Evolutionary conservation across 1,140 invertebrate genomes (phyloP).

Genomic region (Gonioctena quinquepunctata): DNA sequence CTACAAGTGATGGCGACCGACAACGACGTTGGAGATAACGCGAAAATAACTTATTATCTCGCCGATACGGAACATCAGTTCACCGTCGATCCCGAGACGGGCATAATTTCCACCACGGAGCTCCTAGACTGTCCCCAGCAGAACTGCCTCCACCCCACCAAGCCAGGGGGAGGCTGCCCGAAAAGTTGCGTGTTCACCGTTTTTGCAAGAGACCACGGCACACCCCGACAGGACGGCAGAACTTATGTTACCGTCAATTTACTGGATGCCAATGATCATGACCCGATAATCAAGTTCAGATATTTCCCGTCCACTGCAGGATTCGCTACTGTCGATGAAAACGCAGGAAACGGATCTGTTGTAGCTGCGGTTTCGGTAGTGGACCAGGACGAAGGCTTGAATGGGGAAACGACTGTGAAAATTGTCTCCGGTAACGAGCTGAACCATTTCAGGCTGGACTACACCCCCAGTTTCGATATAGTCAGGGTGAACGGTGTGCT

Average conservation of each 20-base stretch:
- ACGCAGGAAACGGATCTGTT: conserved; percentile 83
- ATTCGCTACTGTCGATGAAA: conserved; percentile 91
- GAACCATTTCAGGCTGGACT: conserved; percentile 84
- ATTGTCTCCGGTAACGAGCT: conserved; percentile 89
- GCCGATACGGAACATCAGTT: conserved; percentile 85
- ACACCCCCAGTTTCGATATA: conserved; percentile 82
- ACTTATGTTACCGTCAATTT: conserved; percentile 95
- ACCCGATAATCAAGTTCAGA: conserved; percentile 87
- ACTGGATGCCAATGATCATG: conserved; percentile 92
- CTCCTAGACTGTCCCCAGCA: conserved; percentile 77
- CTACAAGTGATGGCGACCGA: conserved; percentile 90
- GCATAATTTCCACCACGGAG: conserved; percentile 81
- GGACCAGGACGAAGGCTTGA: conserved; percentile 87
- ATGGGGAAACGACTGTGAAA: conserved; percentile 83
- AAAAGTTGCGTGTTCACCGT: conserved; percentile 94
- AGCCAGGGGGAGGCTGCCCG: conserved; percentile 66
- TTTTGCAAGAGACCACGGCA: conserved; percentile 89
- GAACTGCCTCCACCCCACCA: conserved; percentile 59
- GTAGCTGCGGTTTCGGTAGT: conserved; percentile 92
- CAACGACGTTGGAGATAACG: conserved; percentile 88
- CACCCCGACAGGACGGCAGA: conserved; percentile 85
- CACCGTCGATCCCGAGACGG: conserved; percentile 85
- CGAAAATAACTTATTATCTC: conserved; percentile 88
- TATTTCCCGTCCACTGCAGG: conserved; percentile 83
- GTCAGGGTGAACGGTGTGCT: conserved; percentile 89